Percentiles rank a stretch among this genome's conserved stretches.
Evolutionary conservation across 2,113 vertebrate species (phyloP).

Genomic region (Ursus arctos): DNA sequence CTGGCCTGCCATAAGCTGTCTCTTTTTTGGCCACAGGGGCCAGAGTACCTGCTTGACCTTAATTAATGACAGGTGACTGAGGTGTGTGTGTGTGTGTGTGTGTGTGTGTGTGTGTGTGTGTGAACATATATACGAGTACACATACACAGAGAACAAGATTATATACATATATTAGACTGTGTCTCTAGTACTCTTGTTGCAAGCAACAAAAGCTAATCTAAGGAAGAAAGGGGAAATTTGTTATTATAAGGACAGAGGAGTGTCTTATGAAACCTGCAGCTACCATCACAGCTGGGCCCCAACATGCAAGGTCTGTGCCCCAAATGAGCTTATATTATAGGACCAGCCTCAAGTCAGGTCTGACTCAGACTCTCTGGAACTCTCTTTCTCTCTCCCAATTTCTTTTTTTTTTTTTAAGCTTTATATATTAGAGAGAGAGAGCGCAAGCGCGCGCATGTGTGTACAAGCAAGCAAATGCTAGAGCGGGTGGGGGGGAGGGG

Average conservation of each 20-base stretch:
- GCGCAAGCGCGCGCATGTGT: too few species aligned
- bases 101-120: neutral
- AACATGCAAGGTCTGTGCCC: neutral
- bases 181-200: neutral
- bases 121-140: neutral
- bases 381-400: neutral
- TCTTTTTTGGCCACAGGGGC: neutral
- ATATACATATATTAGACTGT: neutral
- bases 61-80: neutral
- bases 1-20: neutral
- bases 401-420: neutral
- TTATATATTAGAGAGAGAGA: neutral
- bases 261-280: neutral
- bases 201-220: constrained; percentile 4
- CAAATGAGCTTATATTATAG: neutral
- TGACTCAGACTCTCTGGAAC: neutral
- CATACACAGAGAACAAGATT: neutral
- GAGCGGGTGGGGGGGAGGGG: neutral
- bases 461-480: neutral
- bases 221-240: neutral
- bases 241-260: neutral
- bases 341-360: neutral
- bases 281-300: neutral
- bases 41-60: neutral
- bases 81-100: neutral